Conservation (phyloP, 2,113 vertebrate species). For the Ifrita kowaldi region DNA sequence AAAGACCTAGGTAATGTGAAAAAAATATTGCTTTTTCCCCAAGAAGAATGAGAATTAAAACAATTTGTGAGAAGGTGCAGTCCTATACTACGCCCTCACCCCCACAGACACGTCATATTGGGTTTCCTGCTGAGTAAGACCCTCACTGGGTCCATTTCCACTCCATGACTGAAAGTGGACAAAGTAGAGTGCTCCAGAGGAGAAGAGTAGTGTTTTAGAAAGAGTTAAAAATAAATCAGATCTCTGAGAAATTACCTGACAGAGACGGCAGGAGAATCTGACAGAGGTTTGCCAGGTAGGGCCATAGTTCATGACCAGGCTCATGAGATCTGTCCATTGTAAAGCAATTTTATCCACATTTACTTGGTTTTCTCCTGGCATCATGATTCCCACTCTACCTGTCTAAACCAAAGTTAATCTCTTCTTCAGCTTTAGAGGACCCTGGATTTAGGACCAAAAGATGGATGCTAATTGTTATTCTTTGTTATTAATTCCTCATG, state of each 20-base stretch:
- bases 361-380: neutral
- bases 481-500: neutral
- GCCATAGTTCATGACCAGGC: neutral
- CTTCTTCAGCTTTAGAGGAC: neutral
- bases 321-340: neutral
- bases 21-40: neutral
- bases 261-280: neutral
- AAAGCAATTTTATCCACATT: neutral
- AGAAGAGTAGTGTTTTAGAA: neutral
- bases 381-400: neutral
- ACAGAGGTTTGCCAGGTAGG: neutral
- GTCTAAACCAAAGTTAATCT: neutral
- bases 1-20: neutral
- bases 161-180: neutral
- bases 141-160: neutral
- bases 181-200: neutral
- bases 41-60: neutral
- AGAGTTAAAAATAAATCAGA: neutral
- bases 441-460: neutral
- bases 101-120: neutral
- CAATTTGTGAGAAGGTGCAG: neutral
- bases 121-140: neutral
- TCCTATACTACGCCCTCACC: neutral
- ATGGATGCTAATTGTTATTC: rapidly evolving
- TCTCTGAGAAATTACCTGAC: neutral